Evolutionary conservation across 2,797 vertebrate genomes (phyloP).

Genomic region (Takifugu rubripes): DNA sequence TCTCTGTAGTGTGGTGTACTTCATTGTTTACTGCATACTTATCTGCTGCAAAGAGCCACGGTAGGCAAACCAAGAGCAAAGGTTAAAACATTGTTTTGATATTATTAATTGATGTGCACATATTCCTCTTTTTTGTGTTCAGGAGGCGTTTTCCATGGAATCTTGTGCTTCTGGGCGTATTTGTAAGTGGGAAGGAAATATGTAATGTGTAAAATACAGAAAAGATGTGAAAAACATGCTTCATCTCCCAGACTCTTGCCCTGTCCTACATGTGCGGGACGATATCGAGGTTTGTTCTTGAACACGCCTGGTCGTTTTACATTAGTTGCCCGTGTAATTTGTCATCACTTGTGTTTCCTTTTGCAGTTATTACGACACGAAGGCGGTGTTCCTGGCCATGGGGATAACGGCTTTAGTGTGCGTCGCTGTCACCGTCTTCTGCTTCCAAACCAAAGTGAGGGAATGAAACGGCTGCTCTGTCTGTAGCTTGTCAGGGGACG

Average conservation of each 20-base stretch:
- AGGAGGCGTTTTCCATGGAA: slow-evolving; percentile 96
- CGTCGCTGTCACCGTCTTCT: slow-evolving; percentile 90
- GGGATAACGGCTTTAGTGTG: slow-evolving; percentile 89
- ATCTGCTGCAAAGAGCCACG: slow-evolving; percentile 88
- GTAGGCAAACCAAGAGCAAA: slow-evolving; percentile 67
- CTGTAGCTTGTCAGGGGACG: slow-evolving; percentile 51
- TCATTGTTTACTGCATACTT: slow-evolving; percentile 84
- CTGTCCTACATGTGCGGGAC: slow-evolving; percentile 90
- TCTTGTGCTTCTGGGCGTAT: slow-evolving; percentile 84
- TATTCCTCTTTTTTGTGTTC: slow-evolving; percentile 12
- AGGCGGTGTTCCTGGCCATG: slow-evolving; percentile 85
- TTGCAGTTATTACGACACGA: slow-evolving; percentile 82
- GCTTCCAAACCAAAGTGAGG: slow-evolving; percentile 95
- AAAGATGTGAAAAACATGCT: neutral
- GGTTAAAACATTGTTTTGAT: neutral
- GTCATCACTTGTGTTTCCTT: slow-evolving; percentile 8
- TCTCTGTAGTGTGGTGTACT: slow-evolving; percentile 82
- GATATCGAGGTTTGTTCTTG: slow-evolving; percentile 83
- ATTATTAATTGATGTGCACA: neutral
- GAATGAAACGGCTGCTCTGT: slow-evolving; percentile 38
- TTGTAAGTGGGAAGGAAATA: slow-evolving; percentile 78
- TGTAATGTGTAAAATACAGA: neutral
- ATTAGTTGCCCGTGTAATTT: too few species aligned
- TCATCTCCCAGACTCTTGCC: slow-evolving; percentile 82
- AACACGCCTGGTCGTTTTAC: neutral